Evolutionary conservation across 2,113 vertebrate species (phyloP), one percentile per base, ranked within the genome.

Genomic region (Salminus brasiliensis): DNA sequence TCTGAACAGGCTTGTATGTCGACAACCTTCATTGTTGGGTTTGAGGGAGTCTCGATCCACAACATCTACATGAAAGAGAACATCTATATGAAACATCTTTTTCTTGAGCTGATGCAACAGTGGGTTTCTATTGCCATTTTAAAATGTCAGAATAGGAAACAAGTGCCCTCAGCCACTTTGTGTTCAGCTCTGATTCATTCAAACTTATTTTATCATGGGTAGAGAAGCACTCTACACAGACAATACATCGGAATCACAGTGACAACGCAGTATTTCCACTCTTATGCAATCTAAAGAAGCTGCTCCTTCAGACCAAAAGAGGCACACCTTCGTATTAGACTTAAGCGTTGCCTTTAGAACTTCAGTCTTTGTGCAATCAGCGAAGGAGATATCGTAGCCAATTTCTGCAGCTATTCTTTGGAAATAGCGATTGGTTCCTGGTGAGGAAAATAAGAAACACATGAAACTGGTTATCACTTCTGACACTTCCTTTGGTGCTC

Each of bases 21-120:
- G 2, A 93, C 88, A 0, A 99, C 91, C 86, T 96, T 97, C 94
- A 99, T 87, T 0, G 0, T 91, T 18, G 98, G 98, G 85, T 99
- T 99, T 32, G 96, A 96, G 65, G 98, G 97, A 0, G 92, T 97
- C 88, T 99, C 98, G 0, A 97, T 80, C 98, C 98, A 99, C 53
- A 99, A 90, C 52, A 99, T 91, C 98, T 99, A 34, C 34, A 77
- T 10, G 39, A 74, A 72, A n/a, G 0, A 25, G n/a, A 12, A 72
- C n/a, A n/a, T n/a, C n/a, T n/a, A n/a, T n/a, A 57, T 72, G 53
- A 78, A 3, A 1, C 30, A 34, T 8, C 25, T 16, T 70, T 66
- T 80, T 63, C 25, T 12, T 8, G 3, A 12, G 25, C 7, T 55
- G 52, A 55, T 55, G 52, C 52, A 55, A 25, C 52, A 23, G 52